Conservation (phyloP, 2,797 vertebrate species). For the Leontocebus nigricollis region DNA sequence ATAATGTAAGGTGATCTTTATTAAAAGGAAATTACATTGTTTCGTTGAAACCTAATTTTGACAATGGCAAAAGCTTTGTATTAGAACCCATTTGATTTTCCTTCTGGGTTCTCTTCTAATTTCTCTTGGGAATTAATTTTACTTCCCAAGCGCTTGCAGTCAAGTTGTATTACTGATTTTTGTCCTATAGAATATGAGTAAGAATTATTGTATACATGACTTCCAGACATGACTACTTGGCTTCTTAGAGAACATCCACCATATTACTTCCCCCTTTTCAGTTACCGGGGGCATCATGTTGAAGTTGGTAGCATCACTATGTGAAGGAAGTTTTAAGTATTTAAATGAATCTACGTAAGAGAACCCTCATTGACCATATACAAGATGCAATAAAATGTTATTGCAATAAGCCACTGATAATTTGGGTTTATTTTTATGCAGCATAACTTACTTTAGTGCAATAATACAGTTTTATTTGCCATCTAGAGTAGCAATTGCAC, state of each 20-base stretch:
- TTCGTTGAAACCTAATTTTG: constrained; percentile 28
- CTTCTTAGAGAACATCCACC: not conserved
- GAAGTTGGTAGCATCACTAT: not conserved
- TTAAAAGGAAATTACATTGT: not conserved
- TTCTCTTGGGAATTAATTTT: not conserved
- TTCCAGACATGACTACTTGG: not conserved
- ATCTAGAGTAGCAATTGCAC: not conserved
- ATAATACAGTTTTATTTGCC: not conserved
- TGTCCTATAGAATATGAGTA: not conserved
- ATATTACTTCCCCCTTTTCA: not conserved
- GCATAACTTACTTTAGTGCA: not conserved
- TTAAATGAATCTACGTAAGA: not conserved
- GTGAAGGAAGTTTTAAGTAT: not conserved
- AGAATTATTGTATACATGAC: not conserved
- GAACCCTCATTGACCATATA: not conserved
- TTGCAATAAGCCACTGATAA: not conserved
- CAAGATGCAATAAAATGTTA: not conserved
- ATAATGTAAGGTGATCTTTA: not conserved
- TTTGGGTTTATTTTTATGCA: not conserved
- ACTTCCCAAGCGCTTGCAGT: not conserved
- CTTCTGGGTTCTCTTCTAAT: not conserved
- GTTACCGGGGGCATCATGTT: not conserved
- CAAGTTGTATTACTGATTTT: not conserved
- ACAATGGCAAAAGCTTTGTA: not conserved
- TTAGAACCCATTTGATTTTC: not conserved